These are phyloP conservation scores for Diceros bicornis DNA, from an alignment of 2,797 vertebrate genomes.

Conservation along the genomic window DNA sequence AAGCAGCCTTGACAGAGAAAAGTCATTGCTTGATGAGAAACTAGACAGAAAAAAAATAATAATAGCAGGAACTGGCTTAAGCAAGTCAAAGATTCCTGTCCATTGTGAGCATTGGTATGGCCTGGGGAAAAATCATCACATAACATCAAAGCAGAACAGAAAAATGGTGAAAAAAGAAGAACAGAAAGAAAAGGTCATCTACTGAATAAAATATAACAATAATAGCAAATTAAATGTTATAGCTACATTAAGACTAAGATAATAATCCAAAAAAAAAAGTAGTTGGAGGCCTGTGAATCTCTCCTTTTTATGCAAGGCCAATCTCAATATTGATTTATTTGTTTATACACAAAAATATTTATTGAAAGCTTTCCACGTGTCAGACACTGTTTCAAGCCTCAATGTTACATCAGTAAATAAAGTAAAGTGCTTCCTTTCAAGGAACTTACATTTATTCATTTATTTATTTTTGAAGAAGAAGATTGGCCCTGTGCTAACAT, in stretches of 20 bases:
- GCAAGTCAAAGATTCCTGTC: background rate
- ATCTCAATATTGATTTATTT: conserved; percentile 23
- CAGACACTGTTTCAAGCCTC: background rate
- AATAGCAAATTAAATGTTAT: background rate
- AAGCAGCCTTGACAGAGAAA: background rate
- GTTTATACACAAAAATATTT: conserved; percentile 46
- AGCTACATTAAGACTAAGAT: background rate
- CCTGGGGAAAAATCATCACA: background rate
- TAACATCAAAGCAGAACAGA: background rate
- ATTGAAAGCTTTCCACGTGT: background rate
- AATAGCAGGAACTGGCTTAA: background rate
- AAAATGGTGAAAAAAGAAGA: background rate
- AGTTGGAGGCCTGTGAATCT: background rate
- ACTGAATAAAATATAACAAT: background rate
- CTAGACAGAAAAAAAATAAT: background rate
- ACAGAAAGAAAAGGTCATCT: background rate
- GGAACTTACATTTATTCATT: background rate
- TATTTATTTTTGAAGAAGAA: no score
- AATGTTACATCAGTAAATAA: background rate
- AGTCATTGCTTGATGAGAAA: background rate
- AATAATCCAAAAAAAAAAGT: background rate
- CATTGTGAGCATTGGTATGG: background rate
- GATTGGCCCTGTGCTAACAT: no score
- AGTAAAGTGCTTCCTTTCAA: background rate
- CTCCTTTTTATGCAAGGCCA: background rate